Conservation (phyloP, 1,140 invertebrate genomes). For the Drosophila serrata region DNA sequence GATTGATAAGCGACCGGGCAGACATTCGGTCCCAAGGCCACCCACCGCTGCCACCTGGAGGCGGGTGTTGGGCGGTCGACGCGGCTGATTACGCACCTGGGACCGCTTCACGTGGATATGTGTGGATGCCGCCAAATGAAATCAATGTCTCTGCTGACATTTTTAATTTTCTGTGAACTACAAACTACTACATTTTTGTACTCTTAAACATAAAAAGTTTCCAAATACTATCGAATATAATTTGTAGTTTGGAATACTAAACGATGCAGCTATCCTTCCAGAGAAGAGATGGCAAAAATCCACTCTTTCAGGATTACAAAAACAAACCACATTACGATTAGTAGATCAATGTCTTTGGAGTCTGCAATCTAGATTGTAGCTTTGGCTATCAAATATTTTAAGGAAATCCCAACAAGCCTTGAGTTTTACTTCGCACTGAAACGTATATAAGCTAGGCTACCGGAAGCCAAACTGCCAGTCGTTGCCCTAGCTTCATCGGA, state of each 20-base stretch:
- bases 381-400: not conserved
- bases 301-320: no score
- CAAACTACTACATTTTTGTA: no score
- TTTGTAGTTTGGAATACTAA: not conserved
- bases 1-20: conserved; percentile 50
- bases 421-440: not conserved
- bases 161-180: conserved; percentile 11
- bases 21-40: conserved; percentile 10
- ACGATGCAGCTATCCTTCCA: no score
- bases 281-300: no score
- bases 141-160: conserved; percentile 17
- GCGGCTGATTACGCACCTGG: conserved; percentile 69
- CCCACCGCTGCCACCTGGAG: conserved; percentile 1
- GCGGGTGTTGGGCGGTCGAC: conserved; percentile 1
- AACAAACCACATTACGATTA: no score
- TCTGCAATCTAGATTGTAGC: no score
- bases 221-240: no score
- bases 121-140: conserved; percentile 5
- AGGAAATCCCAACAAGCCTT: not conserved
- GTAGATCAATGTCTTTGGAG: no score
- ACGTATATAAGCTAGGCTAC: not conserved
- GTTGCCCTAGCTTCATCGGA: not conserved
- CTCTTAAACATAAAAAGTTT: no score
- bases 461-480: not conserved
- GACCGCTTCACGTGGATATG: conserved; percentile 26